Percentiles rank a stretch among this genome's conserved stretches.
phyloP scores from a whole-genome alignment of 1,140 invertebrate genomes.

The Calephelis virginiensis region DNA sequence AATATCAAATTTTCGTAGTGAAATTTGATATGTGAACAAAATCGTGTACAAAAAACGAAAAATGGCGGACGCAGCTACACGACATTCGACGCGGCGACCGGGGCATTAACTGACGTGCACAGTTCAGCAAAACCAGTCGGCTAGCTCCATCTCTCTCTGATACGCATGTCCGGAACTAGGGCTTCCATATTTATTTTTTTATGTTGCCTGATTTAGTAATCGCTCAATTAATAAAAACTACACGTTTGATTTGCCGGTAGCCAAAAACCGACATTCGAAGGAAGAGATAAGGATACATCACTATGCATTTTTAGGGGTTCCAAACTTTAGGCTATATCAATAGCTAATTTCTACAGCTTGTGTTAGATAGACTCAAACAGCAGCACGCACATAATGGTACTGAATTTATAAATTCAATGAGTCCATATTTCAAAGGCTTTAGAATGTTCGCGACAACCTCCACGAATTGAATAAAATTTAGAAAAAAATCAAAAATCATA shows the following conservation, averaged over 20 bases:
- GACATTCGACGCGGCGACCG: conserved; percentile 50
- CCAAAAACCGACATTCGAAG: no score
- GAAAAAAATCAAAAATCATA: no score
- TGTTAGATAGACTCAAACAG: conserved; percentile 1
- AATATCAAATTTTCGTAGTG: conserved; percentile 74
- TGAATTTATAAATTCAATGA: conserved; percentile 5
- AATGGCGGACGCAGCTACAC: conserved; percentile 28
- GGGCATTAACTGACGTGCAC: conserved; percentile 57
- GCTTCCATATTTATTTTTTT: conserved; percentile 38
- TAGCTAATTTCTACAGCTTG: background rate
- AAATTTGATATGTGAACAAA: conserved; percentile 73
- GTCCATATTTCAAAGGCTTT: background rate
- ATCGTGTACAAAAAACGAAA: conserved; percentile 31
- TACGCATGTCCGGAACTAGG: conserved; percentile 69
- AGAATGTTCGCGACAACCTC: no score
- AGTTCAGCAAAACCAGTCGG: conserved; percentile 35
- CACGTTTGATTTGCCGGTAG: no score
- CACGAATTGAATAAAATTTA: no score
- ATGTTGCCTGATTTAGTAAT: background rate
- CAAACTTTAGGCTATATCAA: background rate
- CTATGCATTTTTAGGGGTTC: no score
- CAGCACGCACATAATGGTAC: conserved; percentile 2
- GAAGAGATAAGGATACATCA: no score
- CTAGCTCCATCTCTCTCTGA: conserved; percentile 60
- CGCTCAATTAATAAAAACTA: no score